Conservation (phyloP, 2,797 vertebrate genomes). For the Paedocypris micromegethes region DNA sequence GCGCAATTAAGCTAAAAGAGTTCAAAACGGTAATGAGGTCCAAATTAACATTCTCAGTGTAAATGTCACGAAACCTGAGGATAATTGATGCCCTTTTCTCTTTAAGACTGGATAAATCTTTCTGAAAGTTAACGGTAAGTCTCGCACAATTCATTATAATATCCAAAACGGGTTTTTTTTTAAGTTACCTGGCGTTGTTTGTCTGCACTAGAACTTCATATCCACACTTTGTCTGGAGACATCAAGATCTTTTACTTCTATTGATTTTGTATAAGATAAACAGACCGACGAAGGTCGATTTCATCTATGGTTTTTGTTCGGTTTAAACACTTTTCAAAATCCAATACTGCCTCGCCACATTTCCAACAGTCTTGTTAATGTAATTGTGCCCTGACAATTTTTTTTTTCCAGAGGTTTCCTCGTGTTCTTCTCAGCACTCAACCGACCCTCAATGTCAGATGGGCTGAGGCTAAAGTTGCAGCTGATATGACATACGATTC, state of each 20-base stretch:
- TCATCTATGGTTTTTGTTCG: constrained; percentile 14
- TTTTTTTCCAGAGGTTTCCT: constrained; percentile 1
- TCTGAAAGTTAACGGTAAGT: neutral
- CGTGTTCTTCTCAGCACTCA: neutral
- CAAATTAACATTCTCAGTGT: constrained; percentile 7
- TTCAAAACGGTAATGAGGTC: constrained; percentile 7
- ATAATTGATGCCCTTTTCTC: constrained; percentile 9
- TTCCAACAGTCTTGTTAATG: constrained; percentile 15
- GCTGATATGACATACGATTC: constrained; percentile 37
- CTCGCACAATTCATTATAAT: constrained; percentile 14
- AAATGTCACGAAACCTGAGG: neutral
- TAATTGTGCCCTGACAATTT: constrained; percentile 16
- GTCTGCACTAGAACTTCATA: no score
- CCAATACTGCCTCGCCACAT: constrained; percentile 8
- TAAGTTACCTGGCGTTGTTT: no score
- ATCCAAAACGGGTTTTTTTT: no score
- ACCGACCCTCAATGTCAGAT: constrained; percentile 7
- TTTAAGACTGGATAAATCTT: neutral
- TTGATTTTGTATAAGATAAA: constrained; percentile 15
- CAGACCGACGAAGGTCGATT: constrained; percentile 1
- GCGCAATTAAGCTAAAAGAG: neutral
- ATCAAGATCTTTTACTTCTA: neutral
- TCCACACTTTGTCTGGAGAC: no score
- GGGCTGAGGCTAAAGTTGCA: constrained; percentile 9
- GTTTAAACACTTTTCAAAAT: constrained; percentile 22